A percentile compares a stretch with the other conserved stretches of the same genome.
phyloP scores from a whole-genome alignment of 2,888 invertebrate genomes.

The Lasioglossum morio region DNA sequence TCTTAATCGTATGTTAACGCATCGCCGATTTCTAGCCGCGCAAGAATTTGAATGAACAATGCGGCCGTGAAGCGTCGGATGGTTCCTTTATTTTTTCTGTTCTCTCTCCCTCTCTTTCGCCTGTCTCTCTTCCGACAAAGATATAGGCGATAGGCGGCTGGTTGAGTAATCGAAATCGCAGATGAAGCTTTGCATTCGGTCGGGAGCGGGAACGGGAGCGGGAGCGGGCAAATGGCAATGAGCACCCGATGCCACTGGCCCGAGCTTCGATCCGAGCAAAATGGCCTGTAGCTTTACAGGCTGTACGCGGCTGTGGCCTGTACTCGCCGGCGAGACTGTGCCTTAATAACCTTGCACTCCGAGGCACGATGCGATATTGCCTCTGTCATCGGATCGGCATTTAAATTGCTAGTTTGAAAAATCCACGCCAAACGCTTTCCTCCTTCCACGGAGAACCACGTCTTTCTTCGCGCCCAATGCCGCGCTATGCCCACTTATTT shows the following conservation, averaged over 20 bases:
- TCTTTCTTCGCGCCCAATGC: not conserved
- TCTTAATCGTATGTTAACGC: slow-evolving; percentile 20
- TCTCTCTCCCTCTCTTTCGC: not conserved
- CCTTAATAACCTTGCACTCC: slow-evolving; percentile 67
- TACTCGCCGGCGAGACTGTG: slow-evolving; percentile 57
- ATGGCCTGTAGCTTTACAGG: slow-evolving; percentile 25
- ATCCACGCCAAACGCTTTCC: slow-evolving; percentile 52
- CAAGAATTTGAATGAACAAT: slow-evolving; percentile 18
- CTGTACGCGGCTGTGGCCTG: slow-evolving; percentile 23
- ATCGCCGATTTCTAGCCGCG: not conserved
- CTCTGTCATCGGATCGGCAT: slow-evolving; percentile 62
- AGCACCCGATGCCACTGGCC: slow-evolving; percentile 65
- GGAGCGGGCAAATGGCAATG: slow-evolving; percentile 54
- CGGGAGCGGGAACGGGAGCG: not conserved
- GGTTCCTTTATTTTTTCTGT: not conserved
- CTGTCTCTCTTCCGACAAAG: not conserved
- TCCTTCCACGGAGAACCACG: slow-evolving; percentile 18
- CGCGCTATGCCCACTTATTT: not conserved
- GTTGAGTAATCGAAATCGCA: slow-evolving; percentile 24
- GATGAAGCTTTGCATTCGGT: slow-evolving; percentile 36
- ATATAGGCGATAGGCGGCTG: not conserved
- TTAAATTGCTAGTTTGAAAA: slow-evolving; percentile 63
- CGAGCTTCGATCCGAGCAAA: slow-evolving; percentile 57
- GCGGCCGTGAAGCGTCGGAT: not conserved
- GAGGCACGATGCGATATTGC: slow-evolving; percentile 44